These are phyloP conservation scores for Melanotaenia pygmaea DNA, from an alignment of 2,797 vertebrate species.

Conservation along the genomic window DNA sequence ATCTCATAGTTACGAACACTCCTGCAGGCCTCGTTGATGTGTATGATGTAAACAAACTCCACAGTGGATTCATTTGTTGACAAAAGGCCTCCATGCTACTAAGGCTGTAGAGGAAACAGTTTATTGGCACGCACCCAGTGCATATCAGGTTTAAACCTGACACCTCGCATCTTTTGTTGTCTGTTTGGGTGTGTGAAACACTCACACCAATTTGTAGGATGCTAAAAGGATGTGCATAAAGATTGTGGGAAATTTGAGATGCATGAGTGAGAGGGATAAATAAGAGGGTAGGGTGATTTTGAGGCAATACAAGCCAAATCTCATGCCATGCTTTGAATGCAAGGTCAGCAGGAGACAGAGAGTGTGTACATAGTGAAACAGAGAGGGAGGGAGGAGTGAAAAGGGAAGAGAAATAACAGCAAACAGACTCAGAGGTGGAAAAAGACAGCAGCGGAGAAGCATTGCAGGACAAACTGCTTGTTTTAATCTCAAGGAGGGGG, in stretches of 20 bases:
- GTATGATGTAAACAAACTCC: slow-evolving; percentile 43
- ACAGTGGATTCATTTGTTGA: slow-evolving; percentile 20
- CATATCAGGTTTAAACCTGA: slow-evolving; percentile 37
- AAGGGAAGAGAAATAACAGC: slow-evolving; percentile 64
- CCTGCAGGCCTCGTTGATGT: slow-evolving; percentile 35
- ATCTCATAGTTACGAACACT: slow-evolving; percentile 30
- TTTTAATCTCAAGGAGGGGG: slow-evolving; percentile 30
- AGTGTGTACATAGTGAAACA: slow-evolving; percentile 66
- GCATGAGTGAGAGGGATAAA: slow-evolving; percentile 27
- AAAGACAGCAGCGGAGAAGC: slow-evolving; percentile 50
- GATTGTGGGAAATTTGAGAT: slow-evolving; percentile 56
- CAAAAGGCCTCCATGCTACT: slow-evolving; percentile 27
- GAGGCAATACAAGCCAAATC: slow-evolving; percentile 58
- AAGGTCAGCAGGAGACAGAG: slow-evolving; percentile 72
- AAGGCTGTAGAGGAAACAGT: slow-evolving; percentile 8
- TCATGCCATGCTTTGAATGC: slow-evolving; percentile 64
- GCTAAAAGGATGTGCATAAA: slow-evolving; percentile 18
- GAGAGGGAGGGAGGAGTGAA: slow-evolving; percentile 60
- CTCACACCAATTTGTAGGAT: slow-evolving; percentile 20
- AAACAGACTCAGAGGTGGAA: slow-evolving; percentile 50
- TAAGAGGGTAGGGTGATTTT: slow-evolving; percentile 23
- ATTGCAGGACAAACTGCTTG: slow-evolving; percentile 54
- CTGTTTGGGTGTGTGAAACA: slow-evolving; percentile 25
- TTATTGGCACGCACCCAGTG: slow-evolving; percentile 21
- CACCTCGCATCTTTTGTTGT: slow-evolving; percentile 49